These are phyloP conservation scores for Thysanoteuthis rhombus DNA, from an alignment of 2,888 invertebrate genomes.

Conservation along the genomic window DNA sequence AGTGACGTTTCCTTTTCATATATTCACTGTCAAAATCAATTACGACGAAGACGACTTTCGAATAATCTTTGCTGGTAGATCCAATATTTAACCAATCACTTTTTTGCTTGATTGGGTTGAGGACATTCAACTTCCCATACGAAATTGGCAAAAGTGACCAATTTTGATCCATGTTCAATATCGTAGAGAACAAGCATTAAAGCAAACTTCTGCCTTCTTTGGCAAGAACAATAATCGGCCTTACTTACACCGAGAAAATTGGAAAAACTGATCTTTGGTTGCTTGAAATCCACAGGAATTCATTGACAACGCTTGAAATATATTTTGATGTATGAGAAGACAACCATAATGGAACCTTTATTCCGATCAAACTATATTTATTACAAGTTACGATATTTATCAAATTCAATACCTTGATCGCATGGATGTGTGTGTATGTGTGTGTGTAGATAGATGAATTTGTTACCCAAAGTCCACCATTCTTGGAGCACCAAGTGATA, in stretches of 20 bases:
- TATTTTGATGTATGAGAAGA: not conserved
- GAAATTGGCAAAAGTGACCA: not conserved
- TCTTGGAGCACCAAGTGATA: no score
- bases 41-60: not conserved
- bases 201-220: not conserved
- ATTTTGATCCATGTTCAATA: not conserved
- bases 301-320: not conserved
- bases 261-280: no score
- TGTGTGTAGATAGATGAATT: no score
- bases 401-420: no score
- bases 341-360: no score
- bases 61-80: not conserved
- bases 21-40: not conserved
- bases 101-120: not conserved
- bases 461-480: no score
- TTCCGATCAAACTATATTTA: no score
- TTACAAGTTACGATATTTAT: no score
- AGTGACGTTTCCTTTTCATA: not conserved
- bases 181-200: not conserved
- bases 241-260: not conserved
- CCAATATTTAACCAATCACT: not conserved
- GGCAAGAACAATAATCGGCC: not conserved
- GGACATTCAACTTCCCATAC: not conserved
- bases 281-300: not conserved
- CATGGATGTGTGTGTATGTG: no score